These are phyloP conservation scores for Calameuta filiformis DNA, from an alignment of 2,888 invertebrate genomes.

Conservation along the genomic window DNA sequence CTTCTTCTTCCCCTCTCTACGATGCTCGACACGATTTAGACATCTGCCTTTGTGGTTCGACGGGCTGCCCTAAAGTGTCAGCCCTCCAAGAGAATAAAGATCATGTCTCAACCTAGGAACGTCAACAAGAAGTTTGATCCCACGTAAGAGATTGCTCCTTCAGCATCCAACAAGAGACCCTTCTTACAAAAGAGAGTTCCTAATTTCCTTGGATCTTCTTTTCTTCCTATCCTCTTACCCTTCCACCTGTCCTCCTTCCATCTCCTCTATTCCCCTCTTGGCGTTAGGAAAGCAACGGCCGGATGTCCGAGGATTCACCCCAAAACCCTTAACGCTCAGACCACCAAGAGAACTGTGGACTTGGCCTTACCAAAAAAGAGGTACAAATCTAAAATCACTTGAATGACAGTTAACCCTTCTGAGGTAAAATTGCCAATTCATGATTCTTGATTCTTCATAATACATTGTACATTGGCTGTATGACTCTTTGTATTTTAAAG, in stretches of 20 bases:
- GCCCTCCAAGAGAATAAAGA: conserved; percentile 47
- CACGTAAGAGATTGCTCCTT: conserved; percentile 36
- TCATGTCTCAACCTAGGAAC: conserved; percentile 47
- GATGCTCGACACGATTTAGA: conserved; percentile 6
- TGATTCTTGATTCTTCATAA: background rate
- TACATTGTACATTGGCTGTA: background rate
- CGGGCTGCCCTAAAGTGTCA: conserved; percentile 43
- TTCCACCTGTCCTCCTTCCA: background rate
- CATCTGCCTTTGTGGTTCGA: conserved; percentile 21
- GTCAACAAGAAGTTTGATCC: conserved; percentile 43
- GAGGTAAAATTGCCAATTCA: background rate
- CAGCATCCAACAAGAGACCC: background rate
- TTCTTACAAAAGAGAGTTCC: background rate
- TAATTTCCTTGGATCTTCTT: conserved; percentile 4
- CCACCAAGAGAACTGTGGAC: conserved; percentile 44
- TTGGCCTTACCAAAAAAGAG: conserved; percentile 46
- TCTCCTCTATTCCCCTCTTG: conserved; percentile 14
- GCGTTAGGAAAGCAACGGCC: conserved; percentile 32
- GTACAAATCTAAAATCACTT: background rate
- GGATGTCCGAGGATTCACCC: conserved; percentile 35
- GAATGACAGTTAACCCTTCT: background rate
- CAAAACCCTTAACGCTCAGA: conserved; percentile 33
- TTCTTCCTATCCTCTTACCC: conserved; percentile 9
- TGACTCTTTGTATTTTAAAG: background rate
- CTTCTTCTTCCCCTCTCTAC: background rate